Evolutionary conservation across 2,113 vertebrate genomes (phyloP), one percentile per base, ranked within the genome.

Genomic region (Atlantisia rogersi): DNA sequence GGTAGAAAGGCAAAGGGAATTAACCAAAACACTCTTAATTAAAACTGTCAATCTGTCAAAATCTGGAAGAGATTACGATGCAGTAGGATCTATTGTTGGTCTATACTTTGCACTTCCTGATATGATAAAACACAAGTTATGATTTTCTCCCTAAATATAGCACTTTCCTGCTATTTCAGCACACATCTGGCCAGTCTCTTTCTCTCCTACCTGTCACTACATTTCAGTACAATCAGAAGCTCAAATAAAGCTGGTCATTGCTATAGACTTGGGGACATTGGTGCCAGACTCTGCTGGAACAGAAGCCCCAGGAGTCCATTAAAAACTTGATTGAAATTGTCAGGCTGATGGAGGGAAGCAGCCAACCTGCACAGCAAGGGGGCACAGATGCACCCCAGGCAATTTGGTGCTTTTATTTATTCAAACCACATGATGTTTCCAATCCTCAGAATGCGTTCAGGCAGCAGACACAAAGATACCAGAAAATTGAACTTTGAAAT

Each of bases 21-120:
- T 65, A 88, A 91, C 92, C 10, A 69, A 87, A 93, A 63, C 11
- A 50, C 19, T 73, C 84, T 63, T 92, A 95, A 95, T 94, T 92
- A 91, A 92, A 96, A 70, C 64, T 80, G 93, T 81, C 93, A 86
- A 55, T 92, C 85, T 92, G 37, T 90, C 88, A 88, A 76, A 90
- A 82, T 59, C 67, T 80, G 59, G 10, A 73, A 52, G 13, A 85
- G 35, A 80, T 67, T 71, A 74, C 25, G 65, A 59, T 73, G 69
- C 53, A 85, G 44, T 40, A 77, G 76, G 58, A 75, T 86, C 62
- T 82, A 17, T 12, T 9, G 35, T 24, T 87, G 84, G n/a, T 55
- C 53, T 91, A 28, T 46, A 76, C 25, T 91, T 75, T 31, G 59
- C 16, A 52, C 29, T 79, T 85, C 62, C 55, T 88, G 73, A 90